Conservation (phyloP, 2,797 vertebrate species). For the Scomberomorus guttatus region DNA sequence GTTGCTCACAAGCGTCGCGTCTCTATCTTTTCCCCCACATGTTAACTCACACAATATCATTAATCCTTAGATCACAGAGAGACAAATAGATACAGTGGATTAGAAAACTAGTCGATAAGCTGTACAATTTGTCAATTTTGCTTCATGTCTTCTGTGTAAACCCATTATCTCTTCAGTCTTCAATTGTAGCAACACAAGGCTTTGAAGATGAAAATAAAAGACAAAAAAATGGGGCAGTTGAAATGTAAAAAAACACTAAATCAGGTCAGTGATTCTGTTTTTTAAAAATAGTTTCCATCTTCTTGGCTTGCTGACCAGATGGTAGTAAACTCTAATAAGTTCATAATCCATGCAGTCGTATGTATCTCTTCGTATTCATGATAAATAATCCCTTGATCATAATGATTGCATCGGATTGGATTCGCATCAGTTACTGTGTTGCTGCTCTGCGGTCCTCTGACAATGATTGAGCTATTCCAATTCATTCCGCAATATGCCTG, state of each 20-base stretch:
- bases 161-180: constrained; percentile 25
- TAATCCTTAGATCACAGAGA: constrained; percentile 24
- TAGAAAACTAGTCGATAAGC: neutral
- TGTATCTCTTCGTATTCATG: constrained; percentile 28
- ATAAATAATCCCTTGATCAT: constrained; percentile 54
- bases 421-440: constrained; percentile 30
- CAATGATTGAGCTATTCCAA: constrained; percentile 60
- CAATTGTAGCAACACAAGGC: neutral
- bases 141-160: constrained; percentile 11
- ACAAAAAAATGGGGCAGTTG: constrained; percentile 1
- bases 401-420: constrained; percentile 36
- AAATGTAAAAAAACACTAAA: constrained; percentile 22
- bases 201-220: constrained; percentile 15
- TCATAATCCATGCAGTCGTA: constrained; percentile 42
- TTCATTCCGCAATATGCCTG: constrained; percentile 54
- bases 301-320: constrained; percentile 27
- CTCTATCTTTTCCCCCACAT: neutral
- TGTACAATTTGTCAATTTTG: constrained; percentile 19
- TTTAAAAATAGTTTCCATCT: neutral
- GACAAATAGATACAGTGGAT: constrained; percentile 10
- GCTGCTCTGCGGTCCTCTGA: constrained; percentile 44
- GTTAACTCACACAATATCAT: neutral
- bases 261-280: constrained; percentile 20
- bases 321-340: neutral
- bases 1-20: neutral